These are phyloP conservation scores for Pasiphila rectangulata DNA, from an alignment of 2,888 invertebrate species.

Conservation along the genomic window DNA sequence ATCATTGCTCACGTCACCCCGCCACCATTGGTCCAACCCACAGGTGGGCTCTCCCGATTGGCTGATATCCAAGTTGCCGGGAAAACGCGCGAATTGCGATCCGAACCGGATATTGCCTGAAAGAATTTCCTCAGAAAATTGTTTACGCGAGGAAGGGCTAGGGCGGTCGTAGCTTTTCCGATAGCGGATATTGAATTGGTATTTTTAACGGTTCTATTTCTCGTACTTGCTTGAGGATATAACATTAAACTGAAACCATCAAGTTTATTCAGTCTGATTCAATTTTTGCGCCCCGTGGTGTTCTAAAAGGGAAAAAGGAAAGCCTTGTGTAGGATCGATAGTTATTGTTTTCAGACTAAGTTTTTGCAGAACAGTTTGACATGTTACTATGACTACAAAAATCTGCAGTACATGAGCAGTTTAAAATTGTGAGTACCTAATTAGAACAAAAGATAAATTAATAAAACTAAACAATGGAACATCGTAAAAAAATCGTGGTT, in stretches of 20 bases:
- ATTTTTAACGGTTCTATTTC: slow-evolving; percentile 46
- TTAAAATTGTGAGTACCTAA: neutral
- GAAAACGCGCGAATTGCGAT: slow-evolving; percentile 57
- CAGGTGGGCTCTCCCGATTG: slow-evolving; percentile 44
- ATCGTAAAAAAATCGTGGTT: neutral
- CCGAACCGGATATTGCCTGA: slow-evolving; percentile 67
- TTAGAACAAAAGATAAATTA: slow-evolving; percentile 1
- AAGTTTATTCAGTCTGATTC: neutral
- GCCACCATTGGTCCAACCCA: slow-evolving; percentile 51
- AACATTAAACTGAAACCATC: slow-evolving; percentile 26
- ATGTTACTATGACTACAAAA: slow-evolving; percentile 33
- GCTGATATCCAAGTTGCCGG: slow-evolving; percentile 54
- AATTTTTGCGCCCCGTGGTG: slow-evolving; percentile 3
- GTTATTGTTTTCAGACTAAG: slow-evolving; percentile 39
- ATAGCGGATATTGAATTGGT: slow-evolving; percentile 65
- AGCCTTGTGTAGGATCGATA: slow-evolving; percentile 46
- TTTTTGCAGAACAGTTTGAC: slow-evolving; percentile 25
- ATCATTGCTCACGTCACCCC: slow-evolving; percentile 51
- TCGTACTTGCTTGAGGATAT: slow-evolving; percentile 45
- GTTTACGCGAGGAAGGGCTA: slow-evolving; percentile 67
- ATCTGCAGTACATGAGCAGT: slow-evolving; percentile 5
- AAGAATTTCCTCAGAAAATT: slow-evolving; percentile 75
- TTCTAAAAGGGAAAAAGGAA: slow-evolving; percentile 25
- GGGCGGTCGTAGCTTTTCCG: slow-evolving; percentile 55
- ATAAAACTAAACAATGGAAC: slow-evolving; percentile 4